Conservation (phyloP, 2,888 invertebrate genomes). For the Arctia plantaginis region DNA sequence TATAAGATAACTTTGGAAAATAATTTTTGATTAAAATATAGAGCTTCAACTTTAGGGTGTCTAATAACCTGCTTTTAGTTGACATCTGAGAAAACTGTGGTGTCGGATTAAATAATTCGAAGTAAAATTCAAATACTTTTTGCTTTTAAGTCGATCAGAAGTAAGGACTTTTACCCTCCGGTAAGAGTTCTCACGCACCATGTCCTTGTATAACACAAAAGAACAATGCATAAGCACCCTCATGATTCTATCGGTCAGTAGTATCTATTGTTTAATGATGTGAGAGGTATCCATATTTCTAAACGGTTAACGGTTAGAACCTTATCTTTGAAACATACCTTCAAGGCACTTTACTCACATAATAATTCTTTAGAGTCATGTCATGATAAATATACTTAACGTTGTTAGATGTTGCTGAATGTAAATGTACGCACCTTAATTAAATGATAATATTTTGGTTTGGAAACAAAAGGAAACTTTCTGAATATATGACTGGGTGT, state of each 20-base stretch:
- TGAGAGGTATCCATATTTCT: slow-evolving; percentile 37
- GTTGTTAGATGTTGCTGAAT: slow-evolving; percentile 32
- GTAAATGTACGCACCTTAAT: slow-evolving; percentile 36
- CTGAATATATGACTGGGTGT: slow-evolving; percentile 17
- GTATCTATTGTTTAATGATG: slow-evolving; percentile 24
- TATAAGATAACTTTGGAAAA: not conserved
- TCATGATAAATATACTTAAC: slow-evolving; percentile 14
- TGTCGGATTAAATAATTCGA: not conserved
- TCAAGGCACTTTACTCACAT: slow-evolving; percentile 19
- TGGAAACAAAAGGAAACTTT: slow-evolving; percentile 32
- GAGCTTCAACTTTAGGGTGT: not conserved
- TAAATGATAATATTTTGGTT: slow-evolving; percentile 46
- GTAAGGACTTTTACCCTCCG: not conserved
- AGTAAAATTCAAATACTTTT: not conserved
- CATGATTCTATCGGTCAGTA: slow-evolving; percentile 17
- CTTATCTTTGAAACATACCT: slow-evolving; percentile 33
- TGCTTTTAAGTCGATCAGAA: not conserved
- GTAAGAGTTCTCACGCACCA: not conserved
- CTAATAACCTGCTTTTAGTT: not conserved
- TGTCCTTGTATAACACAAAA: not conserved
- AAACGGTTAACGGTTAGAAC: slow-evolving; percentile 26
- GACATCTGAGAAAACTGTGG: not conserved
- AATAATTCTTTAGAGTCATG: slow-evolving; percentile 16
- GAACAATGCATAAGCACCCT: not conserved
- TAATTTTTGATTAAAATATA: not conserved